Base-by-base conservation (phyloP, 2,888 invertebrate species). In the Caenorhabditis sp. region DNA sequence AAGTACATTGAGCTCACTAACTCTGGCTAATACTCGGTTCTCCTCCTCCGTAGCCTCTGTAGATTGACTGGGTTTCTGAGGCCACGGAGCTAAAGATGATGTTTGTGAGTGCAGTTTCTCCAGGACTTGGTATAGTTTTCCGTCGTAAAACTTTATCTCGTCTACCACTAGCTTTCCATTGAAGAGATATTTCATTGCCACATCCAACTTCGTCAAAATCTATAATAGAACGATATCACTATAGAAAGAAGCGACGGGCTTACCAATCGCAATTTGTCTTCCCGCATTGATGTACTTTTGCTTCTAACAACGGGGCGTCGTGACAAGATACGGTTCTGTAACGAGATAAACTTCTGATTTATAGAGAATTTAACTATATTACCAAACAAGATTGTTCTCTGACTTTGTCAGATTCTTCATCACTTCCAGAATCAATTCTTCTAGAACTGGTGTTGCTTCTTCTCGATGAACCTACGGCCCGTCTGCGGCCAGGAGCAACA, bases 401-500 rank as follows among this genome's bases (percentile, higher is more conserved):
- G 6, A 10, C 10, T 2, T 38, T 47, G 0, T 19, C n/a, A 6
- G 22, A 54, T 10, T 47, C 28, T 26, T 28, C 16, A 2, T 72
- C 72, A 47, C 59, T 31, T 2, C 26, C 35, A 19, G 24, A 47
- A 14, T 47, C 47, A 19, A 5, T 38, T 5, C 10, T 10, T 38
- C 38, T 38, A 38, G 38, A 38, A n/a, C n/a, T 38, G 12, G 10
- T 38, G 10, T 12, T 10, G 16, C 26, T 54, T 35, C n/a, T 68
- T 31, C 24, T 59, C 14, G 35, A 7, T 0, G 38, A 6, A 2
- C 38, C n/a, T 14, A 6, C 28, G 22, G 7, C n/a, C 10, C 59
- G 31, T 24, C 66, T 28, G 16, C 35, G 28, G 6, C 49, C 66
- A 10, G 66, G 66, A 12, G 19, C 49, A 12, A 66, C 66, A 35